phyloP scores from a whole-genome alignment of 2,797 vertebrate species.

The Cossypha heuglini region DNA sequence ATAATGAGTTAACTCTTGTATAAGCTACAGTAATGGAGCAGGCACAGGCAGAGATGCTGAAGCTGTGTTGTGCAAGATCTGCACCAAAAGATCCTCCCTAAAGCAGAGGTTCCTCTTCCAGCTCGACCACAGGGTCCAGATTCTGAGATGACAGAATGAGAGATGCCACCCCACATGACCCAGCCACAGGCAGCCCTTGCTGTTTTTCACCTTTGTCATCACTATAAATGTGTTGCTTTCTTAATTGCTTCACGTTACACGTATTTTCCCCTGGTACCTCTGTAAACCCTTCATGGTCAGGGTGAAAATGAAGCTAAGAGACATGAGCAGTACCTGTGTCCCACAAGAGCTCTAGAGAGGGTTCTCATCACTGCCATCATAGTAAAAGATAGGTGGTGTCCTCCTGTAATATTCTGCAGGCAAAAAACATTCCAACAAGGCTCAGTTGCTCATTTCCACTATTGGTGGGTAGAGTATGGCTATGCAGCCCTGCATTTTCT shows the following conservation, averaged over 20 bases:
- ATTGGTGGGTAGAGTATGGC: too few species aligned
- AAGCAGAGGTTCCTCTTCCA: background rate
- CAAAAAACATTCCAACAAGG: background rate
- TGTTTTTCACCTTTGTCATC: fast-evolving
- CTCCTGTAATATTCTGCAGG: background rate
- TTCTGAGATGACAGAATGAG: background rate
- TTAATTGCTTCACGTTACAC: background rate
- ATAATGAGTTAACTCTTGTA: background rate
- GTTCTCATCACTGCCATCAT: fast-evolving
- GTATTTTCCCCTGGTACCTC: fast-evolving
- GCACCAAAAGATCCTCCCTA: background rate
- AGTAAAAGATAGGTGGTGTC: background rate
- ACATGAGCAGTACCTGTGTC: fast-evolving
- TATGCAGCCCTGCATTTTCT: background rate
- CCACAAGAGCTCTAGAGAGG: background rate
- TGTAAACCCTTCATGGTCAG: background rate
- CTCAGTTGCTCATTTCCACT: background rate
- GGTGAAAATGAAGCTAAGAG: background rate
- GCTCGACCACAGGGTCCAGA: fast-evolving
- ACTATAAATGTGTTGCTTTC: background rate
- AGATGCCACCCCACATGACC: fast-evolving
- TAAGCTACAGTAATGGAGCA: background rate
- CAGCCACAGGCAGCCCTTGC: fast-evolving
- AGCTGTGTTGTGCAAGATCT: background rate
- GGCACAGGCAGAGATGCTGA: background rate